Evolutionary conservation across 2,888 invertebrate species (phyloP).

Genomic region (Odontothrips loti): DNA sequence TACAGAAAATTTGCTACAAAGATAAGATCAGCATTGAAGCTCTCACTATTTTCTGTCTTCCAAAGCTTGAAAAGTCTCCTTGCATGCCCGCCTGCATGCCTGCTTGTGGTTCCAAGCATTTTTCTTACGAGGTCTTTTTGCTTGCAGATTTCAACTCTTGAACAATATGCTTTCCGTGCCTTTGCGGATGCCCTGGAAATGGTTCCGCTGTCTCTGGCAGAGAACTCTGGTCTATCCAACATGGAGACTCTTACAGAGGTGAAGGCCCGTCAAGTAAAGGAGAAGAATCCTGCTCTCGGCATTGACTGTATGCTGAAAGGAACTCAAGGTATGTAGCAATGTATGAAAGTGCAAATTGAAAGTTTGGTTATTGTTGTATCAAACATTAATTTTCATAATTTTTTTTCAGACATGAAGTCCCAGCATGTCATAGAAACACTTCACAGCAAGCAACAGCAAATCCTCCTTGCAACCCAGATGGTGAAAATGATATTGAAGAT

Average conservation of each 20-base stretch:
- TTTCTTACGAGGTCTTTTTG: neutral
- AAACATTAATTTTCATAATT: constrained; percentile 34
- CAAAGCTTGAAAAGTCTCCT: no score
- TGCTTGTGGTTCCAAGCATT: no score
- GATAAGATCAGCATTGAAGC: no score
- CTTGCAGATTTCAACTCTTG: constrained; percentile 67
- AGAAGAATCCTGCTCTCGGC: constrained; percentile 81
- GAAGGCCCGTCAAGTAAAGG: constrained; percentile 81
- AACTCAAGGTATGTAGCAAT: constrained; percentile 47
- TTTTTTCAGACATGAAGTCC: constrained; percentile 77
- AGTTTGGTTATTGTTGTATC: neutral
- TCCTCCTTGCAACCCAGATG: constrained; percentile 91
- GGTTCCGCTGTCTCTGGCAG: constrained; percentile 91
- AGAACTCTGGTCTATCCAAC: constrained; percentile 91
- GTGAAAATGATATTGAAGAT: constrained; percentile 99
- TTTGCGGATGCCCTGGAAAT: constrained; percentile 95
- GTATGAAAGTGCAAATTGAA: neutral
- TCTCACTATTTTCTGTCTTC: no score
- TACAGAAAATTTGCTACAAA: no score
- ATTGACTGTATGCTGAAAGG: constrained; percentile 92
- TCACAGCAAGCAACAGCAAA: constrained; percentile 95
- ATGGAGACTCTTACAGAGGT: constrained; percentile 88
- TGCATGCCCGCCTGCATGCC: no score
- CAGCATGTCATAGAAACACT: constrained; percentile 96
- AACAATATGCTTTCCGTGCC: constrained; percentile 94